A percentile compares a stretch with the other conserved stretches of the same genome.
phyloP scores from a whole-genome alignment of 2,113 vertebrate species.

The Pogonocichla stellata region DNA sequence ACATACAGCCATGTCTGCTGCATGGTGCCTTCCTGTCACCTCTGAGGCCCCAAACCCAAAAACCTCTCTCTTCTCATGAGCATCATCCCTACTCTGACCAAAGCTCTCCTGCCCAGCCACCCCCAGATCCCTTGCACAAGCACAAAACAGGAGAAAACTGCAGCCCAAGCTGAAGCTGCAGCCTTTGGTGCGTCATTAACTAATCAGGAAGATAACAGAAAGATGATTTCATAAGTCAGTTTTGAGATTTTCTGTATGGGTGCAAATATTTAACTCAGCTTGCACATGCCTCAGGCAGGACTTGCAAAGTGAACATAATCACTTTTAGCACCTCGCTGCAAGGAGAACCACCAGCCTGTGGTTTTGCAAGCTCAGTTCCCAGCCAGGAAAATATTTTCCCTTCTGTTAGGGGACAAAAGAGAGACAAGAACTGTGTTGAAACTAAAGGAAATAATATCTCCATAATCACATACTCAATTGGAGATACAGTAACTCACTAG shows the following conservation, averaged over 20 bases:
- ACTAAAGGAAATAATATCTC: neutral
- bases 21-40: neutral
- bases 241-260: neutral
- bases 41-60: neutral
- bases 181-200: neutral
- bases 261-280: neutral
- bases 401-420: neutral
- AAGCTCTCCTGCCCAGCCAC: neutral
- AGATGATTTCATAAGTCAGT: neutral
- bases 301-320: neutral
- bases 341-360: neutral
- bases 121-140: rapidly evolving
- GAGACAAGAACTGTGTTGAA: neutral
- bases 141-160: neutral
- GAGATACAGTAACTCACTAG: neutral
- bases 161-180: neutral
- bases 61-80: neutral
- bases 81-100: rapidly evolving
- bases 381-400: neutral
- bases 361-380: neutral
- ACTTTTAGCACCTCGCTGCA: neutral
- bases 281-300: neutral
- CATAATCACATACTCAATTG: neutral
- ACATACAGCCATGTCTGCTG: neutral
- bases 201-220: neutral